Base-by-base conservation (phyloP, 2,888 invertebrate genomes). In the Tipula helvola region DNA sequence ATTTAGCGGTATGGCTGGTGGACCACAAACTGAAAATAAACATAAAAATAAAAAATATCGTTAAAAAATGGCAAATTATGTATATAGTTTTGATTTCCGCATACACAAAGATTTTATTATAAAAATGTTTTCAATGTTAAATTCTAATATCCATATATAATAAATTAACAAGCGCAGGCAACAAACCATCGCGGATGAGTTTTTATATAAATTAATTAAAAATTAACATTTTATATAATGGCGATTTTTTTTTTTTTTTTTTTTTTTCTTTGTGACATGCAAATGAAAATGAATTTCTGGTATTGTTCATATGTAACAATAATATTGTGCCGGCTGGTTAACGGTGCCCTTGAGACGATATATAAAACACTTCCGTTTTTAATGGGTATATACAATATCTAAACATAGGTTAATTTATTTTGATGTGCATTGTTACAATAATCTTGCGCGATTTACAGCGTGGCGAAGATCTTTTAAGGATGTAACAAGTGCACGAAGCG, bases 1-100 rank as follows among this genome's bases (percentile, higher is more conserved):
- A 92, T 97, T 97, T 87, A 96, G 92, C 28, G 97, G 97, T 88
- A 97, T 96, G 13, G 97, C 95, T 39, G 97, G 97, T 90, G 96
- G 96, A 41, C 96, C 96, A 91, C 97, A 97, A 88, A 90, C 92
- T 92, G 88, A 87, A n/a, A 39, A 83, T 13, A 87, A 86, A 44
- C 16, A 3, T 13, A 84, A n/a, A 28, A 28, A 83, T 13, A 36
- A 84, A 84, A 36, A 28, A 28, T n/a, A 28, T 28, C 28, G 28
- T 28, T 28, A 28, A 83, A 36, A 36, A 13, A 36, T 36, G 39
- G 84, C 10, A 84, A 39, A 84, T 84, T 84, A 39, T n/a, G n/a
- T n/a, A n/a, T n/a, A n/a, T 16, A 39, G 12, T 84, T 84, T 84
- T 4, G 4, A 41, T 13, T 84, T 84, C 84, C 84, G 41, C 28